Evolutionary conservation across 2,888 invertebrate genomes (phyloP).

Genomic region (Dorcus hopei): DNA sequence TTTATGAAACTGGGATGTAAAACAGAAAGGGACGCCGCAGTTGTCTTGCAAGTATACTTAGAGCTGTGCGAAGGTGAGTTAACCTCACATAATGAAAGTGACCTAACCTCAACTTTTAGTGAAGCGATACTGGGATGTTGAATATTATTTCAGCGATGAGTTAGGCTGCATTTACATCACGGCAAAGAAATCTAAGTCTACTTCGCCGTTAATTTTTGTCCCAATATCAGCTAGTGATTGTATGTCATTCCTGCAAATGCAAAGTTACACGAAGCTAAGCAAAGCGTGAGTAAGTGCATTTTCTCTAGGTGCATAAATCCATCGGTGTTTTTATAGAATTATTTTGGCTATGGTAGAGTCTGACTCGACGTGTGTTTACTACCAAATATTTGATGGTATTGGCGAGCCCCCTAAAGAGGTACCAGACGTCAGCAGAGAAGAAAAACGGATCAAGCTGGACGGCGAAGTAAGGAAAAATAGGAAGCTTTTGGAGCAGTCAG

Average conservation of each 20-base stretch:
- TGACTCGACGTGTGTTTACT: conserved; percentile 51
- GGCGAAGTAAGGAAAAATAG: conserved; percentile 33
- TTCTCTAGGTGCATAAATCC: neutral
- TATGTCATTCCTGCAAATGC: conserved; percentile 45
- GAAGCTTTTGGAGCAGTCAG: conserved; percentile 36
- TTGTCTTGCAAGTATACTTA: conserved; percentile 54
- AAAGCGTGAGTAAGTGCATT: neutral
- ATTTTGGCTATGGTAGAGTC: conserved; percentile 48
- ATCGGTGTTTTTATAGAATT: conserved; percentile 30
- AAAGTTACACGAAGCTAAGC: conserved; percentile 19
- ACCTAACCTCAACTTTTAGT: conserved; percentile 29
- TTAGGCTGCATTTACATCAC: conserved; percentile 48
- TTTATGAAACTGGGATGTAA: conserved; percentile 49
- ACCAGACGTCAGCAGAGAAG: conserved; percentile 32
- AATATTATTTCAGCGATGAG: conserved; percentile 46
- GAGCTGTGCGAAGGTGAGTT: conserved; percentile 55
- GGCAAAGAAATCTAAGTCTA: conserved; percentile 44
- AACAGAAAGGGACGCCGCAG: conserved; percentile 48
- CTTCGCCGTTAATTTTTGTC: conserved; percentile 44
- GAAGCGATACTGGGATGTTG: conserved; percentile 50
- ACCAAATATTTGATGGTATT: conserved; percentile 46
- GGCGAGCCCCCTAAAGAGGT: conserved; percentile 33
- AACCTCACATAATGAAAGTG: neutral
- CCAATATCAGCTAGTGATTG: conserved; percentile 46
- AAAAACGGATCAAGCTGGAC: conserved; percentile 37